Base-by-base conservation (phyloP, 2,888 invertebrate species). In the Apodemia zela region DNA sequence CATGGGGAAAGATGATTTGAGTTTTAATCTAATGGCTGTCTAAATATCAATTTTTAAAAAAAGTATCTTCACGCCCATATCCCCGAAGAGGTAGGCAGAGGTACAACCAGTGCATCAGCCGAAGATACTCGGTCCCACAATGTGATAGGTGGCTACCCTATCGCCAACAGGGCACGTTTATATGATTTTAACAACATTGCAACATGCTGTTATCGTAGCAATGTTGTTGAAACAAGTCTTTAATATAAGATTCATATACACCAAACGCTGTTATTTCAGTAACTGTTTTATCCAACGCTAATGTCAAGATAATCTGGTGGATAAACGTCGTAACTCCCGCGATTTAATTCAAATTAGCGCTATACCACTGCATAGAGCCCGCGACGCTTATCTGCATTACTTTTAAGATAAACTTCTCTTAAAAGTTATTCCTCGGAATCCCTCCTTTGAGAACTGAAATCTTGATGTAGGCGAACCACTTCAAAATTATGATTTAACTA, bases 261-360 rank as follows among this genome's bases (percentile, higher is more conserved):
- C 51, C 11, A 18, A 51, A 25, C 18, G 33, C 61, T 61, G 42
- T 57, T 57, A 57, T 17, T 62, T 17, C n/a, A 54, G 6, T 38
- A 54, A 62, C n/a, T 25, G 42, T 42, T 15, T 15, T 15, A 42
- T 38, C 25, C 54, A 62, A 11, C 54, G 25, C 33, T 35, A 35
- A 21, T 18, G 38, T 59, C 38, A 59, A 59, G 35, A 38, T 59
- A 59, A 35, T 38, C n/a, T 59, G 13, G 38, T 13, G 59, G 42
- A 59, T 59, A 57, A 57, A 57, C 54, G 54, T 59, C 61, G 47
- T 63, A 66, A 66, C 45, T 62, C 63, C 25, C 61, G 65, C 49
- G 65, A 68, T 68, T 68, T 65, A 66, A 63, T 66, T 65, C 61
- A 66, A 65, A 66, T 68, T 63, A 65, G 61, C 64, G 38, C 61